A percentile compares a stretch with the other conserved stretches of the same genome.
Conservation (phyloP, 2,888 invertebrate species). For the Girardia tigrina region DNA sequence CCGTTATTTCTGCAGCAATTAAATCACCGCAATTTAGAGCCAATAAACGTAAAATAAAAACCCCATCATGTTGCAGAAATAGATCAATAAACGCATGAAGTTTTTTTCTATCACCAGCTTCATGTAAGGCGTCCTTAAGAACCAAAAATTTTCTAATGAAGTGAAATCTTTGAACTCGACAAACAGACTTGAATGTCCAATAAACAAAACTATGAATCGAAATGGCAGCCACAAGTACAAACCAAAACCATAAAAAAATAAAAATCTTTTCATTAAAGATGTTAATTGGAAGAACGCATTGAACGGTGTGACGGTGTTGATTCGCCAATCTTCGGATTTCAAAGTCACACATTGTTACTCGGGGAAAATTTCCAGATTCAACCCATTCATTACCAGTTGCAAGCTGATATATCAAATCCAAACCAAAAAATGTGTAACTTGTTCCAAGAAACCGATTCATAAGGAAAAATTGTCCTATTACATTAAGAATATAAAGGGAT, state of each 20-base stretch:
- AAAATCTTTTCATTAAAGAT: slow-evolving; percentile 45
- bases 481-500: slow-evolving; percentile 42
- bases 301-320: slow-evolving; percentile 51
- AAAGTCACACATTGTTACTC: slow-evolving; percentile 50
- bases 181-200: slow-evolving; percentile 49
- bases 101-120: slow-evolving; percentile 30
- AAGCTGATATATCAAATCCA: slow-evolving; percentile 44
- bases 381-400: slow-evolving; percentile 43
- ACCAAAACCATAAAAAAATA: slow-evolving; percentile 54
- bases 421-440: slow-evolving; percentile 44
- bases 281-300: slow-evolving; percentile 48
- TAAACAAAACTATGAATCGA: slow-evolving; percentile 50
- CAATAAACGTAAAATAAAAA: slow-evolving; percentile 37
- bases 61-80: slow-evolving; percentile 38
- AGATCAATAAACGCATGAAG: slow-evolving; percentile 36
- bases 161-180: slow-evolving; percentile 42
- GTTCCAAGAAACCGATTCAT: slow-evolving; percentile 46
- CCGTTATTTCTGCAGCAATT: slow-evolving; percentile 34
- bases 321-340: slow-evolving; percentile 50
- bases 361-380: slow-evolving; percentile 45
- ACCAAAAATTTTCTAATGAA: slow-evolving; percentile 37
- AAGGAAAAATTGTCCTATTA: slow-evolving; percentile 44
- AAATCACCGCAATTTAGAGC: slow-evolving; percentile 38
- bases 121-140: slow-evolving; percentile 32
- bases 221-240: slow-evolving; percentile 50